Base-by-base conservation (phyloP, 2,888 invertebrate species). In the Rhingia rostrata region DNA sequence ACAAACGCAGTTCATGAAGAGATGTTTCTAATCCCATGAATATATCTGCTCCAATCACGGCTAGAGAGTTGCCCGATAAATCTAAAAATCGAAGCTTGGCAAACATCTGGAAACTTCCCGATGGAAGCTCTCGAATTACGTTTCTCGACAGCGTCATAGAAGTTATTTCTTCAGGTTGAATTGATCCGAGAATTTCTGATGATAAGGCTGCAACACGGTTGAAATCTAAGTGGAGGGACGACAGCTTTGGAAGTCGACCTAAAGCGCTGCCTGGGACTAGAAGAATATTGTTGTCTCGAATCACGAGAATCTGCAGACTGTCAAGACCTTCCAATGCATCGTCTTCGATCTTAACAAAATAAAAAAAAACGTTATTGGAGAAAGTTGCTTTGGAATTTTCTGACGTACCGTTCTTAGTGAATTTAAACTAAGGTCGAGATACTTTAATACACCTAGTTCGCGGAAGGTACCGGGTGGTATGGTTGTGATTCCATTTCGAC, bases 181-280 rank as follows among this genome's bases (percentile, higher is more conserved):
- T 93, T 0, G 96, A 94, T 79, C 94, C 93, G 0, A 97, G 92
- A 79, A 96, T 95, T 87, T 96, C 96, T 6, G 94, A 94, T 0
- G 97, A 96, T 51, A 97, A 91, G 0, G 97, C 97, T 0, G 97
- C 96, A 4, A 98, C 96, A 86, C 97, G 93, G 91, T 98, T 98
- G 90, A 95, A 97, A 86, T 97, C 97, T 82, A 97, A 91, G 88
- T 96, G 95, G 0, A 97, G 93, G 9, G 94, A 94, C 3, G 94
- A 93, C 2, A 97, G 92, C 60, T 94, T 94, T 0, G 96, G 95
- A 10, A 97, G 91, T n/a, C 96, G 94, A 6, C 95, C 95, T 4
- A 97, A 92, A 0, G 97, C 97, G 49, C 95, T 95, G 0, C 96
- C 95, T 0, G 97, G 98, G 47, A 97, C 95, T 0, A 97, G 92